Percentiles rank a stretch among this genome's conserved stretches.
These are phyloP conservation scores for Aphelenchoides avenae DNA, from an alignment of 1,140 invertebrate species.

Conservation along the genomic window DNA sequence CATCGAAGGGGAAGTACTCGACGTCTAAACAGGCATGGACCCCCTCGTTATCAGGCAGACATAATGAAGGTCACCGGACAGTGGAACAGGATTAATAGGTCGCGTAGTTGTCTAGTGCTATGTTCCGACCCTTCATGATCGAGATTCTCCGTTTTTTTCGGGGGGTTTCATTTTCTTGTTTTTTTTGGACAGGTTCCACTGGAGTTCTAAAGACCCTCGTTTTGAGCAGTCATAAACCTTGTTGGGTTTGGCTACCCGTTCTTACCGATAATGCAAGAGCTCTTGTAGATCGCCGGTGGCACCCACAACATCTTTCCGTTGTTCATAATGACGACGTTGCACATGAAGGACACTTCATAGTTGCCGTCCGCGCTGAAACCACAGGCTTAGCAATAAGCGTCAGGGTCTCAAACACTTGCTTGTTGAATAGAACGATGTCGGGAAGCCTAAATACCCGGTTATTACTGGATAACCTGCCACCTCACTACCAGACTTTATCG, in stretches of 20 bases:
- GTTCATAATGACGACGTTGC: slow-evolving; percentile 83
- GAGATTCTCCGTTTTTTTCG: too few relatives aligned
- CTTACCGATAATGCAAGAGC: slow-evolving; percentile 82
- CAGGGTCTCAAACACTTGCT: slow-evolving; percentile 76
- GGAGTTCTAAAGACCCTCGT: too few relatives aligned
- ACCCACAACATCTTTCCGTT: slow-evolving; percentile 81
- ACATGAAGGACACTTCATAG: slow-evolving; percentile 94
- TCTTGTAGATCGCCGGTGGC: slow-evolving; percentile 96
- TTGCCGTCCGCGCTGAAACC: slow-evolving; percentile 84
- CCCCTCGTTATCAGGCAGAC: too few relatives aligned
- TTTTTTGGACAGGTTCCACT: too few relatives aligned
- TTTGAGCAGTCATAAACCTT: too few relatives aligned
- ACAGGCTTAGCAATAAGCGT: too few relatives aligned
- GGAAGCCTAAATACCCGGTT: slow-evolving; percentile 72
- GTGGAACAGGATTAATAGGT: too few relatives aligned
- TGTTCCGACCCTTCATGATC: too few relatives aligned
- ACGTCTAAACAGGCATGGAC: too few relatives aligned
- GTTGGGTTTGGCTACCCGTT: neutral
- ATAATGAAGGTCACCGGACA: too few relatives aligned
- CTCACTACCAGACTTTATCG: slow-evolving; percentile 73
- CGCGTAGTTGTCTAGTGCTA: too few relatives aligned
- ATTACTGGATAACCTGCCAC: slow-evolving; percentile 59
- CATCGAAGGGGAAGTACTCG: slow-evolving; percentile 62
- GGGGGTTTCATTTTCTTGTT: too few relatives aligned
- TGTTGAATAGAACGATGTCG: slow-evolving; percentile 98